Evolutionary conservation across 2,888 invertebrate species (phyloP).

Genomic region (Sclerodermus sp.): DNA sequence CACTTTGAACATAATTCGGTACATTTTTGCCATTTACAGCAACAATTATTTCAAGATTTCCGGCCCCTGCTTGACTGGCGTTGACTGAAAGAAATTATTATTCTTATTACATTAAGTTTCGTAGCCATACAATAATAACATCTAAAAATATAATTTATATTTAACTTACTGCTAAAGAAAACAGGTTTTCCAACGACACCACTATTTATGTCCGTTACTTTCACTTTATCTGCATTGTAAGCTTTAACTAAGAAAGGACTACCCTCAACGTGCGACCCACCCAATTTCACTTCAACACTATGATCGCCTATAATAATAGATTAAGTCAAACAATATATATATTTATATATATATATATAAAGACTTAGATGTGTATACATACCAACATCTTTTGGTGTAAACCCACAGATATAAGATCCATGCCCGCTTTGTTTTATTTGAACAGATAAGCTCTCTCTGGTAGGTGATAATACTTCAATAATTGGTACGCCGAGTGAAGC

Average conservation of each 20-base stretch:
- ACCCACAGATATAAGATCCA: constrained; percentile 81
- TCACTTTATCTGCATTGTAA: constrained; percentile 93
- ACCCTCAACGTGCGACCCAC: constrained; percentile 84
- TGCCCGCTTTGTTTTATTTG: constrained; percentile 80
- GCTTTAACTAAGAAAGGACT: constrained; percentile 95
- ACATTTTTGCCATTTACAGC: constrained; percentile 96
- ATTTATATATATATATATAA: too few relatives aligned
- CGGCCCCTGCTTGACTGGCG: constrained; percentile 92
- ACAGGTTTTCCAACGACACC: constrained; percentile 91
- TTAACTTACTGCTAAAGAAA: constrained; percentile 82
- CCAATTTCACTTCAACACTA: constrained; percentile 77
- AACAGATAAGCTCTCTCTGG: constrained; percentile 67
- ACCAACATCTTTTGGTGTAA: constrained; percentile 88
- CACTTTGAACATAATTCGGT: constrained; percentile 96
- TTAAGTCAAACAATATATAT: background rate
- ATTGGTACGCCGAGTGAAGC: constrained; percentile 68
- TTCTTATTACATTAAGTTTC: constrained; percentile 2
- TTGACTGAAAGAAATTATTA: constrained; percentile 85
- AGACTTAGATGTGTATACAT: constrained; percentile 26
- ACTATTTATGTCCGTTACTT: constrained; percentile 89
- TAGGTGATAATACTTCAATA: constrained; percentile 70
- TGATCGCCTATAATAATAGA: constrained; percentile 68
- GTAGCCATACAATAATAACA: background rate
- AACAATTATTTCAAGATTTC: constrained; percentile 96
- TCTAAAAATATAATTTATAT: background rate